These are phyloP conservation scores for Meles meles DNA, from an alignment of 2,113 vertebrate genomes.

Conservation along the genomic window DNA sequence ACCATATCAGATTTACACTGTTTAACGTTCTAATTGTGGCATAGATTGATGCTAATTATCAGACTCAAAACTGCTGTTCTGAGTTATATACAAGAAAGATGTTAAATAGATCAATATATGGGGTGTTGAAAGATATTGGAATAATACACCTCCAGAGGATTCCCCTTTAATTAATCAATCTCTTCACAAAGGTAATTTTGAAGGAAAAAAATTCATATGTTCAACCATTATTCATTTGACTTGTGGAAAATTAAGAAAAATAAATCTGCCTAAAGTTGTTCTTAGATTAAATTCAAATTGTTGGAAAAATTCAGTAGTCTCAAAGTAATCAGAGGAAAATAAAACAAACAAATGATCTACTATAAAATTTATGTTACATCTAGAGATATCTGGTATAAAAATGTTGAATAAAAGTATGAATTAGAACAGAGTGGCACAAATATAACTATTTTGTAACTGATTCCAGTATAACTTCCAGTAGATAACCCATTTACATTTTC, in stretches of 20 bases:
- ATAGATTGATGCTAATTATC: background rate
- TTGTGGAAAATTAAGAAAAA: slow-evolving; percentile 37
- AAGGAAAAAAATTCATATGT: background rate
- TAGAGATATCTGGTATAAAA: background rate
- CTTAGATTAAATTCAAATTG: slow-evolving; percentile 37
- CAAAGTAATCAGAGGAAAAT: slow-evolving; percentile 13
- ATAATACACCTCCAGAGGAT: background rate
- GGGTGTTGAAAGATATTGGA: background rate
- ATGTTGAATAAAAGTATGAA: background rate
- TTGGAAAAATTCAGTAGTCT: background rate
- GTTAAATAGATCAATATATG: background rate
- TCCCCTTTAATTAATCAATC: slow-evolving; percentile 31
- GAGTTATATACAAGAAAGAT: background rate
- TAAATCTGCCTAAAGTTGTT: background rate
- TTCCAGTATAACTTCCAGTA: background rate
- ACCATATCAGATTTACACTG: background rate
- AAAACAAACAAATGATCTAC: slow-evolving; percentile 38
- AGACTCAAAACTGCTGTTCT: slow-evolving; percentile 3
- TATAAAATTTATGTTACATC: background rate
- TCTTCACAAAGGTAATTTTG: background rate
- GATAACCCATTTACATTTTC: background rate
- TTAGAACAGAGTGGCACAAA: background rate
- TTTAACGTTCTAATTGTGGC: background rate
- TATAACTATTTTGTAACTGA: background rate
- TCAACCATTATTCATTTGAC: background rate